Evolutionary conservation across 2,888 invertebrate species (phyloP), one percentile per base, ranked within the genome.

Genomic region (Linnaemya tessellans): DNA sequence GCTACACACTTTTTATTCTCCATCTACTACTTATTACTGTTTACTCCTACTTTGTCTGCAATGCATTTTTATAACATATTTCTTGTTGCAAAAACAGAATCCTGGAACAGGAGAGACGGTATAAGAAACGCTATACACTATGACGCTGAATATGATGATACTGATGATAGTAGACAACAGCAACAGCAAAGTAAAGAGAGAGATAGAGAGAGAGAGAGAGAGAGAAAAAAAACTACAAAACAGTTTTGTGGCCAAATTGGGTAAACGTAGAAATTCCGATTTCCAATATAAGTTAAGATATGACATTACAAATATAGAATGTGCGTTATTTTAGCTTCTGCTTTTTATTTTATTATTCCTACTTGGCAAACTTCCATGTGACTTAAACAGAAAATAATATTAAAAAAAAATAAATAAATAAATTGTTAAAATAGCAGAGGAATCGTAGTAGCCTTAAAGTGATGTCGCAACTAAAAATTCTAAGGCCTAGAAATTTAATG

Each of bases 241-340:
- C 86, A 88, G 89, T 88, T 89, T 88, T 88, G 88, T 87, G 87
- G 85, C 90, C 91, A 89, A 90, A 90, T 90, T 90, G 90, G 90
- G 91, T 88, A 89, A 89, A 90, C 90, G 90, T 90, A 90, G 90
- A 90, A 90, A 90, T 90, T 90, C 91, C 90, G 88, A 86, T 87
- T 84, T 87, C 67, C 84, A 85, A 79, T 77, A 86, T 80, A 85
- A 81, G 81, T 81, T 81, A 79, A 81, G 81, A 85, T 81, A 84
- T 78, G 78, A 84, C 46, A 38, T 56, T 85, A 85, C 84, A 85
- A 81, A 85, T 85, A 85, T 85, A 85, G 81, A 81, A 85, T 80
- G 70, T 74, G 70, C 62, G 75, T 81, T 62, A 15, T 62, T 70
- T 77, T 60, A 3, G 3, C 30, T 30, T 30, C 30, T 30, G 2